A percentile compares a stretch with the other conserved stretches of the same genome.
These are phyloP conservation scores for Volucella inflata DNA, from an alignment of 2,888 invertebrate species.

Conservation along the genomic window DNA sequence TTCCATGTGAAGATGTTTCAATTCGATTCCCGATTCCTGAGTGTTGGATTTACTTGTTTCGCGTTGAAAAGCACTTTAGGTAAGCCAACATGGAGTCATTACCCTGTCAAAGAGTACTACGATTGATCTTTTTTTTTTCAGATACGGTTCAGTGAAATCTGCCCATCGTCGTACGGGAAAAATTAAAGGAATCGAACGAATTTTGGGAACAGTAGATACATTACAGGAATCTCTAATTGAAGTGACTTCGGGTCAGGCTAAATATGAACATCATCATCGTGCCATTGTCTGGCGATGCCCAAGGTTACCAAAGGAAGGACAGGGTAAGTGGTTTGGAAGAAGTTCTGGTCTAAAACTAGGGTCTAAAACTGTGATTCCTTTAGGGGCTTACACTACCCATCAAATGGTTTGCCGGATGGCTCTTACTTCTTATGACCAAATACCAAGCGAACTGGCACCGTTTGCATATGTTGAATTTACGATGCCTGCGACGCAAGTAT, in stretches of 20 bases:
- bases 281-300: conserved; percentile 99
- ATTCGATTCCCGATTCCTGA: conserved; percentile 99
- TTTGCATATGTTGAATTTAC: conserved; percentile 97
- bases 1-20: conserved; percentile 98
- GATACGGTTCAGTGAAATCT: conserved; percentile 98
- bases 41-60: conserved; percentile 99
- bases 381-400: conserved; percentile 99
- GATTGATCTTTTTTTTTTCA: conserved; percentile 77
- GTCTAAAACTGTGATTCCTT: conserved; percentile 51
- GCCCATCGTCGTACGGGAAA: conserved; percentile 94
- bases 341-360: no score
- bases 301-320: conserved; percentile 98
- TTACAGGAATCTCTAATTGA: conserved; percentile 96
- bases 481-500: conserved; percentile 98
- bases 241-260: conserved; percentile 97
- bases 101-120: conserved; percentile 28
- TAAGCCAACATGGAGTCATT: conserved; percentile 69
- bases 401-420: conserved; percentile 97
- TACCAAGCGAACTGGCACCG: conserved; percentile 96
- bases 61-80: conserved; percentile 97
- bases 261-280: conserved; percentile 99
- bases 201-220: conserved; percentile 95
- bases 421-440: conserved; percentile 98
- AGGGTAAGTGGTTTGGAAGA: conserved; percentile 87
- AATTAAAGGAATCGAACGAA: conserved; percentile 95